phyloP scores from a whole-genome alignment of 1,140 invertebrate species.

The Drosophila biarmipes region DNA sequence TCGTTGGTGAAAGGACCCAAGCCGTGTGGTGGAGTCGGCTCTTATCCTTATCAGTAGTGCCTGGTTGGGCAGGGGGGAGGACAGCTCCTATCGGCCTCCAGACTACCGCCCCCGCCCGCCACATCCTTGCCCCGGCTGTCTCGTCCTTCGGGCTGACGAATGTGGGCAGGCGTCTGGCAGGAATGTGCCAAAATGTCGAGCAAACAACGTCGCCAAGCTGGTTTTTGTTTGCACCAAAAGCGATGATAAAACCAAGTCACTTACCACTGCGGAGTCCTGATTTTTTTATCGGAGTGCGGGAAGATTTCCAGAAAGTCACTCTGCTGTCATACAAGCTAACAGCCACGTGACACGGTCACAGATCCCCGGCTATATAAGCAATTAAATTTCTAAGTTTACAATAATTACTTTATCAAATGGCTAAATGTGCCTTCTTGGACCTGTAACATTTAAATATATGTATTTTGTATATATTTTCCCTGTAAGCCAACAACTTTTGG shows the following conservation, averaged over 20 bases:
- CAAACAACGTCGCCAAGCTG: constrained; percentile 21
- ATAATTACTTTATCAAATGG: too few species aligned
- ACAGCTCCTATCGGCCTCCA: constrained; percentile 28
- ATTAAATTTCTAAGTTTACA: background rate
- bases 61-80: background rate
- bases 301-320: constrained; percentile 17
- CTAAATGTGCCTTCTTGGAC: too few species aligned
- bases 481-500: too few species aligned
- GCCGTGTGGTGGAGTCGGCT: constrained; percentile 15
- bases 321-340: background rate
- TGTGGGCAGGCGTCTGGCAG: constrained; percentile 41
- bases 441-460: too few species aligned
- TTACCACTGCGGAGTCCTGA: background rate
- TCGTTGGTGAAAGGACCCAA: constrained; percentile 60
- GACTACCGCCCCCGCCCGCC: background rate
- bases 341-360: background rate
- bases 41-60: constrained; percentile 73
- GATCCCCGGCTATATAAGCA: background rate
- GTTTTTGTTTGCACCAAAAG: constrained; percentile 21
- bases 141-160: constrained; percentile 40
- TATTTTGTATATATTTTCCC: too few species aligned
- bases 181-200: constrained; percentile 49
- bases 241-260: constrained; percentile 17
- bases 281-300: constrained; percentile 1
- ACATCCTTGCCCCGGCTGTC: constrained; percentile 10